These are phyloP conservation scores for Chascanopsetta lugubris DNA, from an alignment of 2,113 vertebrate species.

Conservation along the genomic window DNA sequence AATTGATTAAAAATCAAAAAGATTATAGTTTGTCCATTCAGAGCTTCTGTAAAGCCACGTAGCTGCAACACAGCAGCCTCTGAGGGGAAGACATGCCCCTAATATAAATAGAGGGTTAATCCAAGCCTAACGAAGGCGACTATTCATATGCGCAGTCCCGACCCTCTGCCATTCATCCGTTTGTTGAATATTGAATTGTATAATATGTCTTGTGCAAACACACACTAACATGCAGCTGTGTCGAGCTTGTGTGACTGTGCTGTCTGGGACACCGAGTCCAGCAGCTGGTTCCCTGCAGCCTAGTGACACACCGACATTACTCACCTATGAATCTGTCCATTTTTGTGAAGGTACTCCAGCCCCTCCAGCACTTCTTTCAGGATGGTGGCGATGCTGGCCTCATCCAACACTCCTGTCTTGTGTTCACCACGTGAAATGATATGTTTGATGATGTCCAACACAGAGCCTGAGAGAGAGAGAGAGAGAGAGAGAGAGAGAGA, in stretches of 20 bases:
- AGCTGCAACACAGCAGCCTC: no score
- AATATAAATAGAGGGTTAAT: no score
- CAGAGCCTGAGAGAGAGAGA: constrained; percentile 83
- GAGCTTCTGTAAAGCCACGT: no score
- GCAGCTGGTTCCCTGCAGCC: background rate
- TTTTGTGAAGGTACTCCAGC: constrained; percentile 94
- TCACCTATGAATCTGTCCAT: constrained; percentile 95
- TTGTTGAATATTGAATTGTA: no score
- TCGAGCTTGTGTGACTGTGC: background rate
- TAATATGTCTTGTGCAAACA: no score
- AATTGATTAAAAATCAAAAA: no score
- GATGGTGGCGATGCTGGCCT: constrained; percentile 90
- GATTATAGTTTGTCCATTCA: no score
- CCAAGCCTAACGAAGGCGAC: no score
- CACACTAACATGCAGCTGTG: constrained; percentile 7
- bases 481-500: constrained; percentile 81
- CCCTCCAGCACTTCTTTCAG: constrained; percentile 93
- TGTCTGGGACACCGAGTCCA: background rate
- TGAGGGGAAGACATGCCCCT: no score
- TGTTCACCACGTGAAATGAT: constrained; percentile 94
- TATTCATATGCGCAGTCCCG: no score
- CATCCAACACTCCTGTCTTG: constrained; percentile 90
- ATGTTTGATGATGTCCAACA: constrained; percentile 95
- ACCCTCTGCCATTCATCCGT: no score
- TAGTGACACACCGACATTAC: background rate